These are phyloP conservation scores for Archocentrus centrarchus DNA, from an alignment of 2,113 vertebrate species.

Conservation along the genomic window DNA sequence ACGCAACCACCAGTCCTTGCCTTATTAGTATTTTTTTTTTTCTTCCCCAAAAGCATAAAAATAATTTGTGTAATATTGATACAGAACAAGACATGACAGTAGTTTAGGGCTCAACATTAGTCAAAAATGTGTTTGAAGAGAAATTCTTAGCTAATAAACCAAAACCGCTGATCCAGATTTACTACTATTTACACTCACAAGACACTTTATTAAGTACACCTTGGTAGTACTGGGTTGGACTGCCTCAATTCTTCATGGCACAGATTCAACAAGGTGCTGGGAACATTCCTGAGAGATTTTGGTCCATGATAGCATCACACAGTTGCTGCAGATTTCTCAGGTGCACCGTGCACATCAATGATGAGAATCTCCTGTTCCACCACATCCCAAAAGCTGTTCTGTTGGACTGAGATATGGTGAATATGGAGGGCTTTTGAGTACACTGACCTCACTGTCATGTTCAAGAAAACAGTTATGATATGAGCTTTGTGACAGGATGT, in stretches of 20 bases:
- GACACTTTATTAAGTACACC: neutral
- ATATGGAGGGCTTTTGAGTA: neutral
- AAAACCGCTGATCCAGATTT: neutral
- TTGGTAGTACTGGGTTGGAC: neutral
- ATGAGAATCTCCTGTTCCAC: too few species aligned
- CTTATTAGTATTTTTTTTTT: neutral
- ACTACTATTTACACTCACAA: neutral
- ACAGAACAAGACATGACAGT: neutral
- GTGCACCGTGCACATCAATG: too few species aligned
- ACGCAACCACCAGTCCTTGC: neutral
- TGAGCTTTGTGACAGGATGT: neutral
- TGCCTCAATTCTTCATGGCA: neutral
- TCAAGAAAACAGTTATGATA: neutral
- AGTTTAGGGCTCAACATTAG: neutral
- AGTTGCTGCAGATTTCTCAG: neutral
- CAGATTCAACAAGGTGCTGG: neutral
- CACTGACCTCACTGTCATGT: neutral
- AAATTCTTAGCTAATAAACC: neutral
- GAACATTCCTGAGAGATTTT: neutral
- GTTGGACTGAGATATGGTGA: neutral
- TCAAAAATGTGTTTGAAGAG: neutral
- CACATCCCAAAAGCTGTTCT: too few species aligned
- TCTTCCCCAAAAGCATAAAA: neutral
- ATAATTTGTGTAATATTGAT: neutral
- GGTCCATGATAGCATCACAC: neutral